Evolutionary conservation across 2,113 vertebrate species (phyloP).

Genomic region (Mirounga angustirostris): DNA sequence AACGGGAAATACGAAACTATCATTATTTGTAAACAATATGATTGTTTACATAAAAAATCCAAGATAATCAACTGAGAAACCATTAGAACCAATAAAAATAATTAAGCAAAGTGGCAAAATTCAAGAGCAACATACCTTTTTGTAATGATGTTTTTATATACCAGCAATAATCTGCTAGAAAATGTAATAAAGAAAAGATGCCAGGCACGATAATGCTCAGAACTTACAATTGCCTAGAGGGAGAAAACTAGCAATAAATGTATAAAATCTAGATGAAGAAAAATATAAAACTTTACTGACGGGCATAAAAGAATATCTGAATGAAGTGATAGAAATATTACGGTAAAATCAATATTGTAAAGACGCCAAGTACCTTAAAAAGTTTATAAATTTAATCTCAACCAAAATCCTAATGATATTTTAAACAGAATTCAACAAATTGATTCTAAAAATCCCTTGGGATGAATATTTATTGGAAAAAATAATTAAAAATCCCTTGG

Average conservation of each 20-base stretch:
- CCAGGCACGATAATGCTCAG: background rate
- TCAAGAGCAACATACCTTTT: background rate
- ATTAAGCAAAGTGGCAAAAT: background rate
- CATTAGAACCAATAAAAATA: slow-evolving; percentile 19
- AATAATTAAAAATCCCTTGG: background rate
- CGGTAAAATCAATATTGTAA: background rate
- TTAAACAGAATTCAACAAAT: background rate
- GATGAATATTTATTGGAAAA: background rate
- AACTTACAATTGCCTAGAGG: background rate
- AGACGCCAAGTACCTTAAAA: background rate
- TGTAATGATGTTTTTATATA: background rate
- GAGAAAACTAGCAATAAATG: background rate
- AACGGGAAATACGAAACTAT: background rate
- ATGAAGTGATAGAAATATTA: background rate
- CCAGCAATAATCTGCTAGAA: background rate
- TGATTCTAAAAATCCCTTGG: background rate
- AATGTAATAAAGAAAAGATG: slow-evolving; percentile 21
- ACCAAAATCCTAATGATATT: background rate
- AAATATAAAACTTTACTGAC: background rate
- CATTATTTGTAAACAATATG: slow-evolving; percentile 21
- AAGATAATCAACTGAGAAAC: background rate
- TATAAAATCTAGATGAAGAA: slow-evolving; percentile 1
- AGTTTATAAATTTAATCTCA: background rate
- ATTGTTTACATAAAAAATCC: background rate
- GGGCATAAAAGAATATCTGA: background rate